Evolutionary conservation across 92 coral and sea anemone genomes (phyloP).

Genomic region (Phenganax subtilis): DNA sequence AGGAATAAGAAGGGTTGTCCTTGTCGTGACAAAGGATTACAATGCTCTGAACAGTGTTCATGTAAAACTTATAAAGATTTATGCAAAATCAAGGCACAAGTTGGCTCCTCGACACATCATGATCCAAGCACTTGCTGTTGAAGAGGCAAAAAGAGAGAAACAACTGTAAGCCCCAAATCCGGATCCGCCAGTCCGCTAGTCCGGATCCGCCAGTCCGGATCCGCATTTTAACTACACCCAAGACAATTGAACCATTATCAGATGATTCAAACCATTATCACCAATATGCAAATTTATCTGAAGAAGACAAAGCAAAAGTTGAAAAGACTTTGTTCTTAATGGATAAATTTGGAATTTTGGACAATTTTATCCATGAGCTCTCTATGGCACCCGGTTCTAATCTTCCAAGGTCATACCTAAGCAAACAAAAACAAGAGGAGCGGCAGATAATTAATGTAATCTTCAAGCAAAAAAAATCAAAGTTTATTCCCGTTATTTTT

Average conservation of each 20-base stretch:
- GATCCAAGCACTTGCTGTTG: slow-evolving; percentile 11
- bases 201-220: no score
- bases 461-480: no score
- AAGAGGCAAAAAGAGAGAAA: neutral
- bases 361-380: slow-evolving; percentile 23
- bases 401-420: slow-evolving; percentile 57
- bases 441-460: no score
- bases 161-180: slow-evolving; percentile 52
- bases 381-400: slow-evolving; percentile 44
- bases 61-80: neutral
- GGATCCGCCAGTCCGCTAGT: no score
- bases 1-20: slow-evolving; percentile 12
- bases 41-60: neutral
- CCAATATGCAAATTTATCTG: slow-evolving; percentile 44
- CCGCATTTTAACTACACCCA: no score
- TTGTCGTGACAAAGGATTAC: slow-evolving; percentile 2
- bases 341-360: slow-evolving; percentile 57
- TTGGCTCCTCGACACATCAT: neutral
- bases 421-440: slow-evolving; percentile 55
- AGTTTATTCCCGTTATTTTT: no score
- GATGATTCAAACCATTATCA: slow-evolving; percentile 25
- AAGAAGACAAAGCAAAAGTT: slow-evolving; percentile 50
- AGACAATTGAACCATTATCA: neutral
- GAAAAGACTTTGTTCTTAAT: slow-evolving; percentile 53
- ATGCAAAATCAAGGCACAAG: slow-evolving; percentile 1